A percentile compares a stretch with the other conserved stretches of the same genome.
These are phyloP conservation scores for Galaxea fascicularis DNA, from an alignment of 92 coral and sea anemone species.

Conservation along the genomic window DNA sequence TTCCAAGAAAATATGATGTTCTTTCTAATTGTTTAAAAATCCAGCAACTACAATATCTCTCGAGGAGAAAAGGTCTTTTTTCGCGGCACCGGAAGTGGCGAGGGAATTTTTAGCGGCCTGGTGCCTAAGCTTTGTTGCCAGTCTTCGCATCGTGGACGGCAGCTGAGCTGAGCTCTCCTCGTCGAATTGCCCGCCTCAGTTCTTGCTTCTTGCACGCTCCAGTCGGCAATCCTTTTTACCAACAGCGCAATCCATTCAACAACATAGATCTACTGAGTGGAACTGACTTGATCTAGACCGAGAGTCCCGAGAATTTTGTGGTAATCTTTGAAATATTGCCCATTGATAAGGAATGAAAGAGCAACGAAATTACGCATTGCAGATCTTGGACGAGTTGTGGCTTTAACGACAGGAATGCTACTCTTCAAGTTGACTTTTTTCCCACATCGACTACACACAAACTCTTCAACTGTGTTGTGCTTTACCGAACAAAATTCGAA, in stretches of 20 bases:
- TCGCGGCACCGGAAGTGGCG: too few species aligned
- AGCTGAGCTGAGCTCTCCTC: not conserved
- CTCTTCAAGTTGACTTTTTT: slow-evolving; percentile 12
- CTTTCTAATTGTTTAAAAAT: too few species aligned
- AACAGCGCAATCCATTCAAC: slow-evolving; percentile 24
- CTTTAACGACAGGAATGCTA: slow-evolving; percentile 26
- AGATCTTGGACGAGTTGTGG: slow-evolving; percentile 34
- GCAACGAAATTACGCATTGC: slow-evolving; percentile 20
- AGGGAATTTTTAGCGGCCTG: too few species aligned
- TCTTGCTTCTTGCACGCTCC: slow-evolving; percentile 2
- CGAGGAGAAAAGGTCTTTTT: too few species aligned
- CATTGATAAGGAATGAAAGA: slow-evolving; percentile 19
- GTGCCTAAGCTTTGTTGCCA: too few species aligned
- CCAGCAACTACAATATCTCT: too few species aligned
- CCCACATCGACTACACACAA: too few species aligned
- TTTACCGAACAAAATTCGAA: too few species aligned
- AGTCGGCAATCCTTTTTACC: slow-evolving; percentile 22
- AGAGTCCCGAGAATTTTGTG: slow-evolving; percentile 2
- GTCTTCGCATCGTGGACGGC: not conserved
- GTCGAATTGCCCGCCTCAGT: not conserved
- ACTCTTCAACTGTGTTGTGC: too few species aligned
- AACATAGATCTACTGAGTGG: slow-evolving; percentile 5
- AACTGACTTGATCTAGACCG: too few species aligned
- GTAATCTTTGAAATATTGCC: slow-evolving; percentile 34
- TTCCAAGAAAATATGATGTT: too few species aligned